phyloP scores from a whole-genome alignment of 2,113 vertebrate genomes.

The Gorsachius goisagi region DNA sequence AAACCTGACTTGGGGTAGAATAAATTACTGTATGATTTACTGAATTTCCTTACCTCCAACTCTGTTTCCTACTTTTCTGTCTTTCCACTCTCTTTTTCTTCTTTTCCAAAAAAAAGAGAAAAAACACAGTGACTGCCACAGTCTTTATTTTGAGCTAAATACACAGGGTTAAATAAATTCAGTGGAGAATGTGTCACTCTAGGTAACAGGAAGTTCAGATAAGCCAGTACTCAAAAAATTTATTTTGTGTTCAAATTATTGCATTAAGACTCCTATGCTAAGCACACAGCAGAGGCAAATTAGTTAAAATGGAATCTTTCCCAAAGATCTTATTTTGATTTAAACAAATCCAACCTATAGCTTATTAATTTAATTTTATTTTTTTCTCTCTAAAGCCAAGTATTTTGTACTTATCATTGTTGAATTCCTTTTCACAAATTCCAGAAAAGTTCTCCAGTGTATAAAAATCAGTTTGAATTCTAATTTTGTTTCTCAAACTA shows the following conservation, averaged over 20 bases:
- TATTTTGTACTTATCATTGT: not conserved
- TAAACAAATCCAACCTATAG: not conserved
- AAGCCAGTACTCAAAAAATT: not conserved
- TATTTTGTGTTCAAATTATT: not conserved
- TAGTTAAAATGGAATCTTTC: not conserved
- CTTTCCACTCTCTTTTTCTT: not conserved
- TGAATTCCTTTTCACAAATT: not conserved
- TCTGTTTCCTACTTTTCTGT: not conserved
- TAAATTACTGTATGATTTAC: not conserved
- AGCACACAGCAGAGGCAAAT: not conserved
- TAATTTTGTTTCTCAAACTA: not conserved
- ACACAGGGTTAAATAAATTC: not conserved
- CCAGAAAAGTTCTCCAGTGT: not conserved
- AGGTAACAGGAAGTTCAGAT: not conserved
- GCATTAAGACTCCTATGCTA: not conserved
- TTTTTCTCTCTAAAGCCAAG: not conserved
- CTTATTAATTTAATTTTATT: not conserved
- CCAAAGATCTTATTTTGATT: not conserved
- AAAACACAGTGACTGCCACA: not conserved
- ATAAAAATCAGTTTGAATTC: not conserved
- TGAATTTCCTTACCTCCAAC: not conserved
- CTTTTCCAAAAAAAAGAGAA: too few species aligned
- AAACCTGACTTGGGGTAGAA: not conserved
- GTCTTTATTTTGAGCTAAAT: not conserved
- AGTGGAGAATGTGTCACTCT: not conserved